Evolutionary conservation across 2,888 invertebrate genomes (phyloP), one percentile per base, ranked within the genome.

Genomic region (Andrena dorsata): DNA sequence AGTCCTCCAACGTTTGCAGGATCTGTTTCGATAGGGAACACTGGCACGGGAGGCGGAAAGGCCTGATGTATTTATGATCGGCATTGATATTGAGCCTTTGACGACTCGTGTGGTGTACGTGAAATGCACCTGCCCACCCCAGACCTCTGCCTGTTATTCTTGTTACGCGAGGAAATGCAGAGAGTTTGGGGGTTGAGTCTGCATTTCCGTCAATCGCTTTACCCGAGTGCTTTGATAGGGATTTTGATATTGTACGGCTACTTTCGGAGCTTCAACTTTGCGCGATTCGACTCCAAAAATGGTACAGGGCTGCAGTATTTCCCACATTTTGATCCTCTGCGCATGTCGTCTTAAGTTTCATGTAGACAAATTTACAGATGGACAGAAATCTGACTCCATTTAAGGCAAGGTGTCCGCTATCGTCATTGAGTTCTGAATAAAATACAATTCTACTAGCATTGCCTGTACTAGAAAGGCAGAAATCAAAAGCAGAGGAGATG

Each of bases 51-150:
- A 16, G 68, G 23, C n/a, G 6, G 30, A 51, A 20, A 23, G 26
- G 20, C n/a, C 26, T 64, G 80, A 60, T 64, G 32, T 68, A 81
- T 81, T 78, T 81, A 78, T 73, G 80, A 80, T 80, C 77, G 71
- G 61, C 61, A 64, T 23, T 80, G 41, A 41, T 68, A 41, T 77
- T 66, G 49, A 72, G 28, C 61, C 53, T 61, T 69, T 32, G 66
- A 61, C n/a, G 2, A 49, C 32, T 47, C 61, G 49, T 30, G 32
- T 75, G 66, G 56, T 16, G 6, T 58, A 41, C 75, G 66, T 10
- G 35, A 53, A 76, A 69, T 8, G 66, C 47, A 64, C 35, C 63
- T 53, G 35, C 20, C 13, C 13, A 35, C 28, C 51, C 47, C 49
- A 28, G 47, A 47, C 2, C 13, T 47, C 53, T 56, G 13, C 26